phyloP scores from a whole-genome alignment of 2,888 invertebrate species.

The Rhodophaea formosa region DNA sequence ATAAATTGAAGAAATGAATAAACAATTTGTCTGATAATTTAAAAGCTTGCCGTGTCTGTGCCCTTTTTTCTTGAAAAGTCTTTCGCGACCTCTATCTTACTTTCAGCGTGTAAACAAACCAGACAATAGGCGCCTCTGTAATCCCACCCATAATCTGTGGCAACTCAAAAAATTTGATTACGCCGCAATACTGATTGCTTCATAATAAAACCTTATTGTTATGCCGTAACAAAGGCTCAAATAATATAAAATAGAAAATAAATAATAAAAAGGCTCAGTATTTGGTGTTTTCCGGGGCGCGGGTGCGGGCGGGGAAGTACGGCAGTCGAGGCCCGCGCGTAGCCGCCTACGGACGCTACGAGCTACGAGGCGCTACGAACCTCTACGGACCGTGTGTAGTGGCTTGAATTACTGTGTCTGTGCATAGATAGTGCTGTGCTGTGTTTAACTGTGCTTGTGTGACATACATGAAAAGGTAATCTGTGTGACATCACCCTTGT shows the following conservation, averaged over 20 bases:
- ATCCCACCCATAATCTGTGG: slow-evolving; percentile 5
- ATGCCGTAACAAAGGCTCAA: slow-evolving; percentile 15
- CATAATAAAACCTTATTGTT: slow-evolving; percentile 18
- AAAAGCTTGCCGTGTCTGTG: too few species aligned
- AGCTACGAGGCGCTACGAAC: slow-evolving; percentile 21
- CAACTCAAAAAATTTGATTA: slow-evolving; percentile 13
- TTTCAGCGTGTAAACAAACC: not conserved
- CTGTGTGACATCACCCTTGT: not conserved
- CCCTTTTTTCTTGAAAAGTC: not conserved
- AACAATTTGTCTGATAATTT: too few species aligned
- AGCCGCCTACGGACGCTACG: slow-evolving; percentile 69
- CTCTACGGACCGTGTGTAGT: slow-evolving; percentile 21
- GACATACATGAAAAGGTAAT: slow-evolving; percentile 10
- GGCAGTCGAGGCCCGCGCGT: slow-evolving; percentile 72
- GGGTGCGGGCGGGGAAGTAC: slow-evolving; percentile 61
- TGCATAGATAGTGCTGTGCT: slow-evolving; percentile 14
- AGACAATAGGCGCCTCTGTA: slow-evolving; percentile 6
- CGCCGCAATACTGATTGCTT: slow-evolving; percentile 12
- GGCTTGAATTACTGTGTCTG: slow-evolving; percentile 25
- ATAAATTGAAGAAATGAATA: too few species aligned
- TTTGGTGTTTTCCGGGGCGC: slow-evolving; percentile 39
- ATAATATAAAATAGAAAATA: slow-evolving; percentile 32
- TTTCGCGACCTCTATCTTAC: not conserved
- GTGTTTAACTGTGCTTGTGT: slow-evolving; percentile 2
- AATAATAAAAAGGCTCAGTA: slow-evolving; percentile 39